Percentiles rank a stretch among this genome's conserved stretches.
Evolutionary conservation across 1,140 invertebrate species (phyloP).

Genomic region (Chrysopa pallens): DNA sequence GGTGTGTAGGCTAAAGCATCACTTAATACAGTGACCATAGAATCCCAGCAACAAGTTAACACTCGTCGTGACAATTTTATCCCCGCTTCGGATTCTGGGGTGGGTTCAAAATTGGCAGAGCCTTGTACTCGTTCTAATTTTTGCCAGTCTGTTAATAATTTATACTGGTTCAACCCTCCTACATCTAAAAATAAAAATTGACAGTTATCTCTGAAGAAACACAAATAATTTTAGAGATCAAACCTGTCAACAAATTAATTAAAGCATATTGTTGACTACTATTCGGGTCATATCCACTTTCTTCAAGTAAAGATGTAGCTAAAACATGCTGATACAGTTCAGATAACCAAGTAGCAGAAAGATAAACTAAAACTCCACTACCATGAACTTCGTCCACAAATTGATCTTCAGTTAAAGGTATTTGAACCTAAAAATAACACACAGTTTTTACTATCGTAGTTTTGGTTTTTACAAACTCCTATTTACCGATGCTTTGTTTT

Average conservation of each 20-base stretch:
- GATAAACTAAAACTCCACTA: conserved; percentile 75
- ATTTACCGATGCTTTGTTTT: conserved; percentile 39
- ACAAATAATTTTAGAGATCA: background rate
- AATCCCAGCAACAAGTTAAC: conserved; percentile 81
- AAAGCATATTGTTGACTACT: conserved; percentile 42
- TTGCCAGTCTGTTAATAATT: conserved; percentile 70
- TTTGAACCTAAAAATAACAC: conserved; percentile 26
- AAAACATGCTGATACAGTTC: conserved; percentile 79
- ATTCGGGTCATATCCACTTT: conserved; percentile 39
- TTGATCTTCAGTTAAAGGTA: conserved; percentile 50
- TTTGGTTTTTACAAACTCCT: background rate
- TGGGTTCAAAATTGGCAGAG: conserved; percentile 40
- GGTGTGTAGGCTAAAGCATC: conserved; percentile 46
- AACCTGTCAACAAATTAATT: conserved; percentile 61
- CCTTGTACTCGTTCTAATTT: conserved; percentile 50
- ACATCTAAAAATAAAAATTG: conserved; percentile 43
- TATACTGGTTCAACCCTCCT: conserved; percentile 59
- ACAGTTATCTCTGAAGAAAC: background rate
- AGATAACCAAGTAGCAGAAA: conserved; percentile 79
- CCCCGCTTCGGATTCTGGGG: conserved; percentile 47
- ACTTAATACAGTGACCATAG: conserved; percentile 73
- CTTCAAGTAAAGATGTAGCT: conserved; percentile 52
- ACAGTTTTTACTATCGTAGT: conserved; percentile 2
- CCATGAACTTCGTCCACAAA: conserved; percentile 83
- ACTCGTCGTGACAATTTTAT: conserved; percentile 44